These are phyloP conservation scores for Microhierax caerulescens DNA, from an alignment of 2,797 vertebrate genomes.

Conservation along the genomic window DNA sequence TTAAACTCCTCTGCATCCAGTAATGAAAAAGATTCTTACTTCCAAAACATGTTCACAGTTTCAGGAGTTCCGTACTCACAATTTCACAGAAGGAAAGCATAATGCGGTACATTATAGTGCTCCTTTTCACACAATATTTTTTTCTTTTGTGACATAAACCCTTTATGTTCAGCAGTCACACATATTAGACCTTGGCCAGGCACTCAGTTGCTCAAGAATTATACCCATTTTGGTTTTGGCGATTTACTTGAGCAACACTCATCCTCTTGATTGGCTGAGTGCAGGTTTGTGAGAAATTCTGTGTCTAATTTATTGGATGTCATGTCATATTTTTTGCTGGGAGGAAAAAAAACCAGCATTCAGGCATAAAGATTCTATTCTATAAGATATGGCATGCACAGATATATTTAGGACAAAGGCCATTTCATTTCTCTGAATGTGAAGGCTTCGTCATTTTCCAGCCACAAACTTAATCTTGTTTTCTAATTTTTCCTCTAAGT, in stretches of 20 bases:
- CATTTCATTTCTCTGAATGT: not conserved
- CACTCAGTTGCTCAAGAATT: not conserved
- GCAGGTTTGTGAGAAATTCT: not conserved
- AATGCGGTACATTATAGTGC: too few relatives aligned
- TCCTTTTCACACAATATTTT: not conserved
- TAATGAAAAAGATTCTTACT: not conserved
- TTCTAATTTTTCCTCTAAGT: not conserved
- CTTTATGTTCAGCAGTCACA: not conserved
- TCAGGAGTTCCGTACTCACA: not conserved
- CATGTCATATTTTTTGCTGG: not conserved
- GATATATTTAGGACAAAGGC: not conserved
- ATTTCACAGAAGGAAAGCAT: not conserved
- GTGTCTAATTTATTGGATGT: not conserved
- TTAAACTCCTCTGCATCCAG: not conserved
- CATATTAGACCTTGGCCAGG: not conserved
- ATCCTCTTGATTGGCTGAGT: not conserved
- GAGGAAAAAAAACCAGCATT: not conserved
- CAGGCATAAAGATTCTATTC: not conserved
- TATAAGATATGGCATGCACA: not conserved
- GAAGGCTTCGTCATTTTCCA: not conserved
- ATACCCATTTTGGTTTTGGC: not conserved
- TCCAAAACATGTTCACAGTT: not conserved
- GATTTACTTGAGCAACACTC: not conserved
- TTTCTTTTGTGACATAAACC: not conserved
- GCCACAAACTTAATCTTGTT: not conserved